Evolutionary conservation across 2,888 invertebrate genomes (phyloP), one percentile per base, ranked within the genome.

Genomic region (Sturmia bella): DNA sequence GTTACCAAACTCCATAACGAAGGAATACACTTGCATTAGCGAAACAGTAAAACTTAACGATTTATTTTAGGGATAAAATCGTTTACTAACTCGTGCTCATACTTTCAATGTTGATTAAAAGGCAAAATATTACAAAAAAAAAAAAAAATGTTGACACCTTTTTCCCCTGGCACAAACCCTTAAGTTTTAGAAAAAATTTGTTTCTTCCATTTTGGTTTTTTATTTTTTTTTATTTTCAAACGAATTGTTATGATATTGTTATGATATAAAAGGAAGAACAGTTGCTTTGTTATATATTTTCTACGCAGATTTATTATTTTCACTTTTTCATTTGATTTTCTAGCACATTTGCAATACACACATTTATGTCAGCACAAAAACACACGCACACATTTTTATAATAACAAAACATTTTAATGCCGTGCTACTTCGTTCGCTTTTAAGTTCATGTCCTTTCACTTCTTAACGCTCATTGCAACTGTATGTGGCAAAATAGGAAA

Each of bases 51-150:
- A 81, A 72, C 68, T 80, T 76, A 76, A 83, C 79, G 80, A 80
- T 57, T 48, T 19, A 74, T 69, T 70, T 52, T 52, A 64, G 24
- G 41, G 54, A 70, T n/a, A 32, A 80, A 81, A 79, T 81, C 81
- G 68, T 81, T 84, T 84, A 79, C 66, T 70, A 83, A 83, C 78
- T 79, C 61, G 74, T 81, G 78, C 77, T 80, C 76, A 80, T 70
- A 69, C 82, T 82, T 74, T 61, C 73, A 72, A 69, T 84, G 73
- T 73, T 82, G 72, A 17, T 78, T 72, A 50, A 61, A 74, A 74
- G 74, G 17, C 64, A 74, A 57, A 56, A 39, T 57, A 27, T 41
- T 17, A 9, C 4, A 32, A 32, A 32, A 39, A 17, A 59, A 24
- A 52, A 63, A 77, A 77, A 77, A 78, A 64, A 74, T 78, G 78